Conservation (phyloP, 2,113 vertebrate genomes). For the Ceyx cyanopectus region DNA sequence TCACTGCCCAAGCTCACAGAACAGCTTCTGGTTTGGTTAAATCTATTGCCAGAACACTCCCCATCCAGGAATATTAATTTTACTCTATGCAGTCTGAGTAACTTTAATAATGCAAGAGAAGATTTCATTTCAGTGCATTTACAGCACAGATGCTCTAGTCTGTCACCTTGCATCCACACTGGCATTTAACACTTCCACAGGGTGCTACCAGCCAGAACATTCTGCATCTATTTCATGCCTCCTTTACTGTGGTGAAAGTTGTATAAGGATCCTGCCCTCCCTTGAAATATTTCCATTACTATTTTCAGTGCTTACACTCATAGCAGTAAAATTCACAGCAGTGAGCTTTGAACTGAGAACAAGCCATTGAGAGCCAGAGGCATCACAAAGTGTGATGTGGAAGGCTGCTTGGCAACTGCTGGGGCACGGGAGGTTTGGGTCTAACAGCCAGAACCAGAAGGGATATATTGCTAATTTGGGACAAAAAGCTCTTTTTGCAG, state of each 20-base stretch:
- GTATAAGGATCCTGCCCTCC: background rate
- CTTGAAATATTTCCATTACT: background rate
- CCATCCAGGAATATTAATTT: background rate
- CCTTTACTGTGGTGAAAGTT: background rate
- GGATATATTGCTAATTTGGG: background rate
- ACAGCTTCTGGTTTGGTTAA: background rate
- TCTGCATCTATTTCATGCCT: background rate
- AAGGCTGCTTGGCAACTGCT: background rate
- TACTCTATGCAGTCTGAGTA: background rate
- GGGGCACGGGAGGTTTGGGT: background rate
- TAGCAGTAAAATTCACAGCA: background rate
- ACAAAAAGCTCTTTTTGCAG: background rate
- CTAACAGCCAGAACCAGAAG: background rate
- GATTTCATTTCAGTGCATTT: background rate
- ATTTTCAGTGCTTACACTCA: background rate
- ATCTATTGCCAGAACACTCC: background rate
- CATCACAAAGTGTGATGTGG: background rate
- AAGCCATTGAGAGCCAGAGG: background rate
- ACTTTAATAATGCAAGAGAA: background rate
- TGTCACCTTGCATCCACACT: background rate
- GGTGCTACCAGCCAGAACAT: background rate
- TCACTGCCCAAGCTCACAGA: background rate
- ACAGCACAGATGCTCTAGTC: conserved; percentile 24
- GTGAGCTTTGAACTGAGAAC: background rate
- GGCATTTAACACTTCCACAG: background rate